Percentiles rank a stretch among this genome's conserved stretches.
Conservation (phyloP, 37 sponge, comb jelly and placozoan species). For the Beroe forskalii region DNA sequence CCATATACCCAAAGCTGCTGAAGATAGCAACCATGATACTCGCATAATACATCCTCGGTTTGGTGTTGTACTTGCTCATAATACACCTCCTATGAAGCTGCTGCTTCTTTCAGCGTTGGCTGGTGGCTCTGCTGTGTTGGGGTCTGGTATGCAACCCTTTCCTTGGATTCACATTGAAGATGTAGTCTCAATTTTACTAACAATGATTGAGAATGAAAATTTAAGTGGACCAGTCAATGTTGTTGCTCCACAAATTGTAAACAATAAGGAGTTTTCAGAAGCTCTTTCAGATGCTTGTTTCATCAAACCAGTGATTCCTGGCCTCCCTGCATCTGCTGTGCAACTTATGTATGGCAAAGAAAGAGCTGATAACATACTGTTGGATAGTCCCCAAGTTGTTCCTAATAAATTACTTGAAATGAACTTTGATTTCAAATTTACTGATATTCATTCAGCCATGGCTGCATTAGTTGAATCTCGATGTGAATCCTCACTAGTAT, state of each 20-base stretch:
- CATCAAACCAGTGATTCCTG: background rate
- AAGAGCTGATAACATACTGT: conserved; percentile 22
- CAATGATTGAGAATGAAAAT: background rate
- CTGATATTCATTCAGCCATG: background rate
- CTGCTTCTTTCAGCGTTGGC: background rate
- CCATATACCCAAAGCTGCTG: background rate
- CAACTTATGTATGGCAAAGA: conserved; percentile 52
- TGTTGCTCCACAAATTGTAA: background rate
- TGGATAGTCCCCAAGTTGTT: conserved; percentile 21
- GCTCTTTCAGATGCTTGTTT: background rate
- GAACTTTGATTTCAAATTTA: background rate
- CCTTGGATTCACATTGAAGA: conserved; percentile 59
- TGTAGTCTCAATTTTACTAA: background rate
- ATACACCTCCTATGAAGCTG: background rate
- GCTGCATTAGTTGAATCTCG: background rate
- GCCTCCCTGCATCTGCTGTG: background rate
- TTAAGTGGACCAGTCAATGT: conserved; percentile 40
- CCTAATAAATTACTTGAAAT: conserved; percentile 18
- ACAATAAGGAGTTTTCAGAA: background rate
- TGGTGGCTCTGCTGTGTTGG: background rate
- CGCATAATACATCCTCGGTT: background rate
- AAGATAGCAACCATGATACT: background rate
- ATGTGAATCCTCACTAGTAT: too few species aligned
- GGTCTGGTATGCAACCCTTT: conserved; percentile 36
- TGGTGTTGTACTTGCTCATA: conserved; percentile 33